Evolutionary conservation across 2,888 invertebrate species (phyloP), one percentile per base, ranked within the genome.

Genomic region (Sesamia inferens): DNA sequence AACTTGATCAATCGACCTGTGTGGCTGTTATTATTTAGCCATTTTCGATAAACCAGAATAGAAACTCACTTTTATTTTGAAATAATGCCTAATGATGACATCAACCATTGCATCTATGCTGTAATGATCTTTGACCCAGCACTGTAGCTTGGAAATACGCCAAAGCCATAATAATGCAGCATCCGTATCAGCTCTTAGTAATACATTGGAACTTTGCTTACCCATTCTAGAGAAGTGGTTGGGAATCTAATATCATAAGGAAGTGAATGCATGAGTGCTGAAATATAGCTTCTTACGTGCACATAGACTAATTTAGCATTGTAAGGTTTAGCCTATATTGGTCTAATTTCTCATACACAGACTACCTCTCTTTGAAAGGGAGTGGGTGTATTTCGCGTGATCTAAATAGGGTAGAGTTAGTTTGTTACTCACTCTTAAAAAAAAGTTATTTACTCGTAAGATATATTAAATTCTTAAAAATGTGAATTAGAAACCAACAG

Each of bases 121-220:
- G 22, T 10, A 24, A 24, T 77, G 72, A 65, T 54, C 71, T 77
- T 78, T 54, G 68, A 61, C 78, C 66, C 4, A 44, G 48, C 80
- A 82, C 74, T 82, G n/a, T 44, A 54, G 31, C 42, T 82, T 81
- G 82, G 80, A 66, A 7, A 19, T n/a, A 39, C 22, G 80, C 80
- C 80, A 81, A 64, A 11, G 42, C 48, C 22, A 63, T 70, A 24
- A 62, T 64, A 79, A 14, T 31, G 48, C 63, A 69, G 54, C 67
- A 69, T 69, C 44, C 78, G 31, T 64, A 58, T 66, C 54, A 6
- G 22, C n/a, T 57, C 51, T 54, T 42, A 58, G 58, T 48, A 63
- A n/a, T 58, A 81, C 65, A 58, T 78, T 73, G 22, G 55, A 66
- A 59, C 19, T 58, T 8, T 74, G 55, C 58, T 63, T 74, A 74